Conservation (phyloP, 2,797 vertebrate genomes). For the Morelia viridis region DNA sequence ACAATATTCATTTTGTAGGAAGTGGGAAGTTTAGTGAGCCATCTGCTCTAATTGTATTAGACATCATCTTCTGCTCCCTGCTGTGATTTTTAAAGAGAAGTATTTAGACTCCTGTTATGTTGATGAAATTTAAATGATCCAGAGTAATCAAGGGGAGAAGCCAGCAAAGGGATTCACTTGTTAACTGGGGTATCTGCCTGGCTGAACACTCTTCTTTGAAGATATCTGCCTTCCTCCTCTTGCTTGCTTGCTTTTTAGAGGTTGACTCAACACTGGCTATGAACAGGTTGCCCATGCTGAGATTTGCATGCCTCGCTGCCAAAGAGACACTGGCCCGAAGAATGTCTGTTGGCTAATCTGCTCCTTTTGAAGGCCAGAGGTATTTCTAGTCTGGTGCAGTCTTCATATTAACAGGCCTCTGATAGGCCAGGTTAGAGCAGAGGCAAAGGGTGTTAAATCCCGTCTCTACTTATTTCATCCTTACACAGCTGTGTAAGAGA, state of each 20-base stretch:
- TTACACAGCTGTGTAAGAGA: background rate
- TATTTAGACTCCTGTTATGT: background rate
- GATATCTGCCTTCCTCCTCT: background rate
- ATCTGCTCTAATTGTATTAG: fast-evolving
- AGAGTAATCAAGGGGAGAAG: background rate
- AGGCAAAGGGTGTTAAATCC: background rate
- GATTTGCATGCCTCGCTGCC: background rate
- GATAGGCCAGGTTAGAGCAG: background rate
- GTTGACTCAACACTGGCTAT: background rate
- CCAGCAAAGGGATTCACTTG: background rate
- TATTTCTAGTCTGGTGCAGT: background rate
- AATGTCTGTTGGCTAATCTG: background rate
- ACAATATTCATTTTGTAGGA: background rate
- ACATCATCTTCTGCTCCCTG: background rate
- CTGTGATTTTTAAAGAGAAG: background rate
- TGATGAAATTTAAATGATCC: background rate
- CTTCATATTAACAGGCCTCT: no score
- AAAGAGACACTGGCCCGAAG: background rate
- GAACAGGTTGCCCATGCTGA: background rate
- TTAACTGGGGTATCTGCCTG: background rate
- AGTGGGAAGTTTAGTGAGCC: background rate
- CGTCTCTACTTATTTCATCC: background rate
- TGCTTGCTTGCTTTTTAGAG: background rate
- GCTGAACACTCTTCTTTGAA: conserved; percentile 14
- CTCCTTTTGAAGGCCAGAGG: background rate